A percentile compares a stretch with the other conserved stretches of the same genome.
phyloP scores from a whole-genome alignment of 2,113 vertebrate species.

The Hippoglossus stenolepis region DNA sequence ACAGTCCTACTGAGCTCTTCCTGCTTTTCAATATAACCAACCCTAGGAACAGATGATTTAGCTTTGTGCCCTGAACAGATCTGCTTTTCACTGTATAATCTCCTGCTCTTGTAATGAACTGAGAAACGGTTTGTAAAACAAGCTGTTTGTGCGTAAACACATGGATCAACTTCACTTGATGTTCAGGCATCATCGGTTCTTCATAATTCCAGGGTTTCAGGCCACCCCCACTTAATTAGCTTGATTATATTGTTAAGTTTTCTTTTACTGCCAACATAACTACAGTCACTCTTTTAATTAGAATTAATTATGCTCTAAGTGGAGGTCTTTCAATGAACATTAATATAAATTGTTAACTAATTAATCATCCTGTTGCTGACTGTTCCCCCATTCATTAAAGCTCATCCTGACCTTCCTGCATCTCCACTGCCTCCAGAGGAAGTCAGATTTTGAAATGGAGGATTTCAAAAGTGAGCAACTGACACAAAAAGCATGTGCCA shows the following conservation, averaged over 20 bases:
- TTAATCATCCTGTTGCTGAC: slow-evolving; percentile 79
- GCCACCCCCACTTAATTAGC: slow-evolving; percentile 79
- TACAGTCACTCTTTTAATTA: slow-evolving; percentile 79
- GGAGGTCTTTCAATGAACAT: slow-evolving; percentile 83
- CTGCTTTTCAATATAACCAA: background rate
- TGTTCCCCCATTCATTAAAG: slow-evolving; percentile 50
- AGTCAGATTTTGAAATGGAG: slow-evolving; percentile 1
- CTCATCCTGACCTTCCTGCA: slow-evolving; percentile 44
- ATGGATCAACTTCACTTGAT: slow-evolving; percentile 66
- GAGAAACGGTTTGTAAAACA: slow-evolving; percentile 60
- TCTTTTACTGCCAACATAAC: slow-evolving; percentile 71
- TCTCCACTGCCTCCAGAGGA: slow-evolving; percentile 33
- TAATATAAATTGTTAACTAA: slow-evolving; percentile 83
- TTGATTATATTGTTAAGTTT: slow-evolving; percentile 80
- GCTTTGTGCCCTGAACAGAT: background rate
- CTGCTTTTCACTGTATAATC: slow-evolving; percentile 12
- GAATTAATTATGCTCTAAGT: slow-evolving; percentile 83
- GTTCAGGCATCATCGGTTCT: slow-evolving; percentile 69
- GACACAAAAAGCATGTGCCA: slow-evolving; percentile 4
- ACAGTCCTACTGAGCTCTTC: background rate
- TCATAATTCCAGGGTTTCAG: slow-evolving; percentile 73
- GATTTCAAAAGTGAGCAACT: slow-evolving; percentile 12
- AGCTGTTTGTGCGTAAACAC: slow-evolving; percentile 63
- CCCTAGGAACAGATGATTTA: background rate
- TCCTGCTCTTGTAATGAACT: slow-evolving; percentile 27